Percentiles rank a stretch among this genome's conserved stretches.
Conservation (phyloP, 2,113 vertebrate species). For the Rhegmatorhina hoffmannsi region DNA sequence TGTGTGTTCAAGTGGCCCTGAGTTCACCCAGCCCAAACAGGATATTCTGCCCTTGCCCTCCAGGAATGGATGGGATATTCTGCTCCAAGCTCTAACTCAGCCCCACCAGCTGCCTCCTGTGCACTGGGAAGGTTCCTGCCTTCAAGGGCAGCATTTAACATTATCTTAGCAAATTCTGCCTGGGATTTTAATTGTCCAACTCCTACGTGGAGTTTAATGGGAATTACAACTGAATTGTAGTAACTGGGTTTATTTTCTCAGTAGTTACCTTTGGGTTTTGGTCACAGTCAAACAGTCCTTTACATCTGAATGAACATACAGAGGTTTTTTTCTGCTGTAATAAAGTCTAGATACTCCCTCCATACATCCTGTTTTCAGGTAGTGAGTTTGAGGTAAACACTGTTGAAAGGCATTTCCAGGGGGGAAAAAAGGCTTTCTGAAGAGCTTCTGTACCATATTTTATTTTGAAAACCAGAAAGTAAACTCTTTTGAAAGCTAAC, state of each 20-base stretch:
- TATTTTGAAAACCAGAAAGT: neutral
- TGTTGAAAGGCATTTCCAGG: neutral
- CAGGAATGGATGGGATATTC: neutral
- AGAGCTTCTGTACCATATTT: neutral
- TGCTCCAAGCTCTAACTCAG: neutral
- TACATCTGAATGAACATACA: neutral
- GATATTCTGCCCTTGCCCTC: neutral
- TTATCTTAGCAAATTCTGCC: neutral
- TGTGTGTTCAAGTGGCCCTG: neutral
- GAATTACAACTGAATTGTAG: neutral
- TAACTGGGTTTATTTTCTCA: neutral
- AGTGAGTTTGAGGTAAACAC: neutral
- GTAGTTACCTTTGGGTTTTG: conserved; percentile 4
- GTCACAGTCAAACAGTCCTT: neutral
- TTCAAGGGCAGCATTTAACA: neutral
- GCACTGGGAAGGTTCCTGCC: neutral
- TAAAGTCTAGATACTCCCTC: neutral
- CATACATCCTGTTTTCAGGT: neutral
- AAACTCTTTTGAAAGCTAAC: neutral
- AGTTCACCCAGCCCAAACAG: neutral
- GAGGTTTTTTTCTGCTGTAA: neutral
- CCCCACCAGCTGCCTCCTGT: conserved; percentile 70
- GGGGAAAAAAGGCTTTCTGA: neutral
- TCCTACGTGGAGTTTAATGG: neutral
- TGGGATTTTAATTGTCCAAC: neutral